phyloP scores from a whole-genome alignment of 2,113 vertebrate genomes.

The Plectropomus leopardus region DNA sequence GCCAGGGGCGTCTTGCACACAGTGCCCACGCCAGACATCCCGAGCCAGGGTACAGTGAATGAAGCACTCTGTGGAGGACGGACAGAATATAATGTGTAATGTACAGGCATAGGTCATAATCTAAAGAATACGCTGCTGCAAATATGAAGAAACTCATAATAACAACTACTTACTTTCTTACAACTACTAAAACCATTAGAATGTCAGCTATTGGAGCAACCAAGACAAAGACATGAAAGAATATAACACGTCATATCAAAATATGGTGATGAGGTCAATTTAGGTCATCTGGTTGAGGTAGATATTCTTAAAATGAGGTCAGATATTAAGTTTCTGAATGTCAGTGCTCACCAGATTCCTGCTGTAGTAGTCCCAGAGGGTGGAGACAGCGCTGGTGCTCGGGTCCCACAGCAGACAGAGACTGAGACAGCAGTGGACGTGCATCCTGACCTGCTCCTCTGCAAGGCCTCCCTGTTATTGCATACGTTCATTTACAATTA shows the following conservation, averaged over 20 bases:
- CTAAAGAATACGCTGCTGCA: neutral
- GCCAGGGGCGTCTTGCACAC: constrained; percentile 89
- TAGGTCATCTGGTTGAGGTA: neutral
- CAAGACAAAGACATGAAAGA: neutral
- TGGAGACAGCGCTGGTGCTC: constrained; percentile 87
- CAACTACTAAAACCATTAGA: neutral
- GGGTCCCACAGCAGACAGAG: constrained; percentile 91
- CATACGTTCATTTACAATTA: neutral
- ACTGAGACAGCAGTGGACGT: constrained; percentile 94
- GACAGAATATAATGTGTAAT: constrained; percentile 9
- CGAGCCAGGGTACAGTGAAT: constrained; percentile 94
- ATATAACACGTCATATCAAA: neutral
- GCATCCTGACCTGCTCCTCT: constrained; percentile 94
- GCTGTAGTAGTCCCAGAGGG: constrained; percentile 95
- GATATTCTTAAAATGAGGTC: neutral
- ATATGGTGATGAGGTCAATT: neutral
- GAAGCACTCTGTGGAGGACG: constrained; percentile 86
- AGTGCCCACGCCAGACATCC: constrained; percentile 88
- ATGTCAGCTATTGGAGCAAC: neutral
- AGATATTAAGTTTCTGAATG: neutral
- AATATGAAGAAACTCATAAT: neutral
- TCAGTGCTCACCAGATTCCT: constrained; percentile 90
- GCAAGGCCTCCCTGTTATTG: constrained; percentile 71
- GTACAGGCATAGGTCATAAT: neutral
- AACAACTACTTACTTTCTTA: neutral